Percentiles rank a stretch among this genome's conserved stretches.
phyloP scores from a whole-genome alignment of 2,113 vertebrate species.

The Gulo gulo region DNA sequence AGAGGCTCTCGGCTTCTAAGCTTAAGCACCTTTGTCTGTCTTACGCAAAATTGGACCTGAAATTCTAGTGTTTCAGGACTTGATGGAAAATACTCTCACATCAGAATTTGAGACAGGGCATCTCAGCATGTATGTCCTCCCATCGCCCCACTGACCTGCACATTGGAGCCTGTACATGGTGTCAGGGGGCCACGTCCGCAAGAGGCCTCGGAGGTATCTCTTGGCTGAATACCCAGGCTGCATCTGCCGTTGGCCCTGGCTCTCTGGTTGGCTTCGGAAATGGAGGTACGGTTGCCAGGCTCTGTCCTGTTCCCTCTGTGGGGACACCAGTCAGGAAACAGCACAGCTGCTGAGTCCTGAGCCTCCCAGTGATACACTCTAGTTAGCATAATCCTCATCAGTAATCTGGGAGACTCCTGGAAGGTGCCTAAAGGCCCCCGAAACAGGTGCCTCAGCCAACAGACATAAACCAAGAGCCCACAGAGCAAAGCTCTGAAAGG shows the following conservation, averaged over 20 bases:
- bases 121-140: background rate
- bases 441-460: slow-evolving; percentile 3
- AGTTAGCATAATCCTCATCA: slow-evolving; percentile 44
- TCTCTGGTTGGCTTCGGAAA: slow-evolving; percentile 66
- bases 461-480: slow-evolving; percentile 36
- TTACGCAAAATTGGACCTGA: background rate
- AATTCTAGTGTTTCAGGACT: background rate
- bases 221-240: slow-evolving; percentile 77
- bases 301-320: slow-evolving; percentile 53
- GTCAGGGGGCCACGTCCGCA: slow-evolving; percentile 57
- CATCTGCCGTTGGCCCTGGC: slow-evolving; percentile 60
- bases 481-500: slow-evolving; percentile 19
- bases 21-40: background rate
- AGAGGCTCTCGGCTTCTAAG: background rate
- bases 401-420: background rate
- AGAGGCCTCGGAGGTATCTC: slow-evolving; percentile 72
- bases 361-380: background rate
- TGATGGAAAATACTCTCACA: background rate
- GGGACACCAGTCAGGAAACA: slow-evolving; percentile 20
- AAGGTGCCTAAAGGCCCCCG: slow-evolving; percentile 32
- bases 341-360: background rate
- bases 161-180: slow-evolving; percentile 53
- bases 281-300: slow-evolving; percentile 59
- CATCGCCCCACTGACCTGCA: slow-evolving; percentile 62
- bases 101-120: background rate